Conservation (phyloP, 2,797 vertebrate genomes). For the Knipowitschia caucasica region DNA sequence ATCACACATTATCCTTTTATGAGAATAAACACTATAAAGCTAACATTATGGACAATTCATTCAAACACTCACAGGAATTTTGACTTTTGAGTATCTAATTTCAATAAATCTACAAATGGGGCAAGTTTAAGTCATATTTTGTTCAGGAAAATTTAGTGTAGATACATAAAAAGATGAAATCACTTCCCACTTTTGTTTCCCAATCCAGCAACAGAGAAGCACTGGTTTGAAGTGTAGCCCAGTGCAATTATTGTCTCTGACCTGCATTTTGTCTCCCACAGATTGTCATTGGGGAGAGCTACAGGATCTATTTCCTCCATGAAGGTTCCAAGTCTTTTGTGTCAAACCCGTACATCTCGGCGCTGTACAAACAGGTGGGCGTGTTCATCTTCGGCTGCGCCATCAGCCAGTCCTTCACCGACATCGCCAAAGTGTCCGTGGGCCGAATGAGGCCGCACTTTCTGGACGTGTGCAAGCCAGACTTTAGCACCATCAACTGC, state of each 20-base stretch:
- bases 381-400: conserved; percentile 94
- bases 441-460: conserved; percentile 94
- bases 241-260: not conserved
- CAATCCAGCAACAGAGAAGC: too few relatives aligned
- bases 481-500: conserved; percentile 88
- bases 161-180: too few relatives aligned
- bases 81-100: too few relatives aligned
- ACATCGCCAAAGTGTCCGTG: conserved; percentile 96
- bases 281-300: conserved; percentile 94
- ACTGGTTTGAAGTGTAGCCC: not conserved
- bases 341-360: conserved; percentile 89
- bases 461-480: conserved; percentile 86
- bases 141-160: too few relatives aligned
- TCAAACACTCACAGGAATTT: too few relatives aligned
- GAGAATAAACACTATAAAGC: too few relatives aligned
- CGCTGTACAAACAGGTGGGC: conserved; percentile 94
- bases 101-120: too few relatives aligned
- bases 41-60: too few relatives aligned
- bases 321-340: conserved; percentile 88
- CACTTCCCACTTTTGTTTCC: too few relatives aligned
- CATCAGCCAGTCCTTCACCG: conserved; percentile 95
- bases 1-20: too few relatives aligned
- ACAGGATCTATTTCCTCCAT: conserved; percentile 91
- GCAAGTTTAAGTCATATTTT: too few relatives aligned
- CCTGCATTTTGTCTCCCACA: conserved; percentile 40